Percentiles rank a stretch among this genome's conserved stretches.
Evolutionary conservation across 2,888 invertebrate genomes (phyloP).

Genomic region (Amblyteles armatorius): DNA sequence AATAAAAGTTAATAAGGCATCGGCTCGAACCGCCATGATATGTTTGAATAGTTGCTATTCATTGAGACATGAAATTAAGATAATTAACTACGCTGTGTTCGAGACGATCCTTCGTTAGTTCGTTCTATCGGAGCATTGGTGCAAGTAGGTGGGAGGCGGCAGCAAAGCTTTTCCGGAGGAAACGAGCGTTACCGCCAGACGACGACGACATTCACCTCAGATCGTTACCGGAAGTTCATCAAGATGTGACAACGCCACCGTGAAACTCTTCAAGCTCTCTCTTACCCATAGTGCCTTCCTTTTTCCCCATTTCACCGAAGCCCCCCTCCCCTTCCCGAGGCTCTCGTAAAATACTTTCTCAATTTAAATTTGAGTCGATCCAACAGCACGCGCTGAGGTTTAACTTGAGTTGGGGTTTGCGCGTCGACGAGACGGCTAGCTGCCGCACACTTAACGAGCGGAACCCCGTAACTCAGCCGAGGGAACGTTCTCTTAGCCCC

Average conservation of each 20-base stretch:
- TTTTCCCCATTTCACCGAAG: not conserved
- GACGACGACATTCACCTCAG: conserved; percentile 77
- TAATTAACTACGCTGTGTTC: conserved; percentile 59
- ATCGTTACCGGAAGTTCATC: conserved; percentile 85
- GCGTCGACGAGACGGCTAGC: conserved; percentile 55
- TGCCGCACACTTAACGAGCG: conserved; percentile 82
- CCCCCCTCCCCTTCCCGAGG: conserved; percentile 55
- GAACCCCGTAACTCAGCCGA: conserved; percentile 81
- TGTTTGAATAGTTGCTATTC: conserved; percentile 46
- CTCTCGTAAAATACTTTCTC: conserved; percentile 85
- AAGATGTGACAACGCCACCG: conserved; percentile 85
- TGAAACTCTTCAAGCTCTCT: conserved; percentile 78
- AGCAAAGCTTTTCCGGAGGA: conserved; percentile 59
- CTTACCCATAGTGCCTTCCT: conserved; percentile 17
- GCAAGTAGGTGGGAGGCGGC: conserved; percentile 5
- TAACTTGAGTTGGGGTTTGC: conserved; percentile 56
- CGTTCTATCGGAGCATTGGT: conserved; percentile 28
- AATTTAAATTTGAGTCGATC: conserved; percentile 83
- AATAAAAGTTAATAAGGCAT: no score
- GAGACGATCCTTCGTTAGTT: conserved; percentile 39
- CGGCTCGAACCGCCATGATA: not conserved
- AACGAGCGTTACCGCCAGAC: conserved; percentile 62
- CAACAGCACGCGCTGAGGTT: conserved; percentile 60
- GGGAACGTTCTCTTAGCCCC: conserved; percentile 17
- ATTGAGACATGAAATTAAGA: conserved; percentile 67